These are phyloP conservation scores for Corynorhinus townsendii DNA, from an alignment of 2,113 vertebrate species.

Conservation along the genomic window DNA sequence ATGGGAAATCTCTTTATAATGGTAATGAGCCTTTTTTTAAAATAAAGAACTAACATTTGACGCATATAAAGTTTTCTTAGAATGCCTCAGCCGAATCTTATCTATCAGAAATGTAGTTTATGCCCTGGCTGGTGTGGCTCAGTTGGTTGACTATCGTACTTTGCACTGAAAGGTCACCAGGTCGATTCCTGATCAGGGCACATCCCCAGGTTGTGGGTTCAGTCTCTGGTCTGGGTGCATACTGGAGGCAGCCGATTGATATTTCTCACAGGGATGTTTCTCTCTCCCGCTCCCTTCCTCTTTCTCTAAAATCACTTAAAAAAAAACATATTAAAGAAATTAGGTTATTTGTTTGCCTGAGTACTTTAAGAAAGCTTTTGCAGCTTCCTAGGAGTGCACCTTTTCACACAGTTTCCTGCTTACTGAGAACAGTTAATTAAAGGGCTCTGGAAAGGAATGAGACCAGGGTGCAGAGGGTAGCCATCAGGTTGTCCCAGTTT, in stretches of 20 bases:
- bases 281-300: background rate
- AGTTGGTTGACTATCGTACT: background rate
- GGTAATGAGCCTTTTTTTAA: background rate
- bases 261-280: background rate
- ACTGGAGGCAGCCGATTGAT: background rate
- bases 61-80: background rate
- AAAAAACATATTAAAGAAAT: background rate
- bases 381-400: background rate
- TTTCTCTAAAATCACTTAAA: background rate
- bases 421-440: slow-evolving; percentile 22
- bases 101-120: background rate
- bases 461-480: background rate
- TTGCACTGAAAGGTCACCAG: background rate
- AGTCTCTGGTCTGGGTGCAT: background rate
- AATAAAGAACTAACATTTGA: background rate
- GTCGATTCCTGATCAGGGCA: background rate
- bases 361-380: background rate
- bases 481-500: background rate
- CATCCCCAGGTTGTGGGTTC: background rate
- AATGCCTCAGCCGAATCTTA: background rate
- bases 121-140: background rate
- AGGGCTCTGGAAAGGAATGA: background rate
- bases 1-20: background rate
- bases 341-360: background rate
- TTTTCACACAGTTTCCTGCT: slow-evolving; percentile 33